These are phyloP conservation scores for Flexamia atlantica DNA, from an alignment of 2,888 invertebrate genomes.

Conservation along the genomic window DNA sequence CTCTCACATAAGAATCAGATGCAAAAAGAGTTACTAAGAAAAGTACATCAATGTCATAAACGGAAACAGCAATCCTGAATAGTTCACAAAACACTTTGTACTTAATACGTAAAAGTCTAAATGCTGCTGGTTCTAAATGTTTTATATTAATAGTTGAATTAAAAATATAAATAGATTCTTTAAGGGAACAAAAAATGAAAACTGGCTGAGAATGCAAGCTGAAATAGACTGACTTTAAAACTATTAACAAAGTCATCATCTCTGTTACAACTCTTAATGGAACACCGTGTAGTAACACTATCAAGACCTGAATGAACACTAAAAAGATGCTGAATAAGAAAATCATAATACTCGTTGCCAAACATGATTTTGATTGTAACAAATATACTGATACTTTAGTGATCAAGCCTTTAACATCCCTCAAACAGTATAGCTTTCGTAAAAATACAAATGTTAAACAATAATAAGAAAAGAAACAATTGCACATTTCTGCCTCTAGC, in stretches of 20 bases:
- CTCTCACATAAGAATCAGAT: constrained; percentile 8
- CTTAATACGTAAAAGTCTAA: not conserved
- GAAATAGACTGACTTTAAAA: not conserved
- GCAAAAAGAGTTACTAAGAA: not conserved
- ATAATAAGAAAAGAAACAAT: not conserved
- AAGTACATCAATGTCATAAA: not conserved
- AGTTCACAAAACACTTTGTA: not conserved
- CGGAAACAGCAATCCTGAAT: not conserved
- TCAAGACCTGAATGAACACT: not conserved
- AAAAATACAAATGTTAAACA: not conserved
- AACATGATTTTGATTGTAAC: not conserved
- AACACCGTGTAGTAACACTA: not conserved
- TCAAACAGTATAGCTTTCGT: not conserved
- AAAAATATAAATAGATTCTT: not conserved
- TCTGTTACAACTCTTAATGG: not conserved
- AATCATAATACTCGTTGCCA: not conserved
- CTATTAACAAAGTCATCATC: not conserved
- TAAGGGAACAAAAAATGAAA: not conserved
- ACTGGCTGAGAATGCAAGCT: not conserved
- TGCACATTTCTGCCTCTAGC: not conserved
- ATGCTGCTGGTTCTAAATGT: not conserved
- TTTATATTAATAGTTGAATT: not conserved
- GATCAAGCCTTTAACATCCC: not conserved
- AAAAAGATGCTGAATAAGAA: not conserved
- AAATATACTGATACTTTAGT: not conserved